Evolutionary conservation across 2,888 invertebrate species (phyloP).

Genomic region (Subacronicta megacephala): DNA sequence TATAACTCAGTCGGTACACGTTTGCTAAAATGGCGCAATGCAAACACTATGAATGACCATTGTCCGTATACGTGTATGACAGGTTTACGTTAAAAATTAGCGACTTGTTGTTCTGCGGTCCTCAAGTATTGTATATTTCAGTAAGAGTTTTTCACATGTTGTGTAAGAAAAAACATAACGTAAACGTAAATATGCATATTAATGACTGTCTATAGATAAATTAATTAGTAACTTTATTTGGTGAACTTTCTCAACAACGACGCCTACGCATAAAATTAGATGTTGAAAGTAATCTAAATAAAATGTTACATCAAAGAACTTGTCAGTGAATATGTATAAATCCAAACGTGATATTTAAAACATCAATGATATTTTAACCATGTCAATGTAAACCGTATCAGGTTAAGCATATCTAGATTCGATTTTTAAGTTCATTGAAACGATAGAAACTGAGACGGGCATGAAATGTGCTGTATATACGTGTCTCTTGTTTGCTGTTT

Average conservation of each 20-base stretch:
- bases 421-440: neutral
- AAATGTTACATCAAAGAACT: constrained; percentile 35
- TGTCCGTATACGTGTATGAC: constrained; percentile 6
- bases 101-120: constrained; percentile 3
- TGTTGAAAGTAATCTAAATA: constrained; percentile 47
- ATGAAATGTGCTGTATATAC: neutral
- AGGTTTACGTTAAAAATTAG: constrained; percentile 13
- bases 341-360: constrained; percentile 30
- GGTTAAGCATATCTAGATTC: constrained; percentile 8
- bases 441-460: neutral
- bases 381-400: constrained; percentile 40
- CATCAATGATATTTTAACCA: constrained; percentile 17
- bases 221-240: constrained; percentile 3
- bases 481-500: too few relatives aligned
- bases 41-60: constrained; percentile 30
- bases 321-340: constrained; percentile 29
- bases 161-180: neutral
- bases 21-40: constrained; percentile 38
- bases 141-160: neutral
- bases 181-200: neutral
- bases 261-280: constrained; percentile 3
- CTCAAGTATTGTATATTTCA: neutral
- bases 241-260: constrained; percentile 27
- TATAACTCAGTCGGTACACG: constrained; percentile 26
- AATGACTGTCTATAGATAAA: constrained; percentile 10